Base-by-base conservation (phyloP, 1,140 invertebrate genomes). In the Zaprionus taronus region DNA sequence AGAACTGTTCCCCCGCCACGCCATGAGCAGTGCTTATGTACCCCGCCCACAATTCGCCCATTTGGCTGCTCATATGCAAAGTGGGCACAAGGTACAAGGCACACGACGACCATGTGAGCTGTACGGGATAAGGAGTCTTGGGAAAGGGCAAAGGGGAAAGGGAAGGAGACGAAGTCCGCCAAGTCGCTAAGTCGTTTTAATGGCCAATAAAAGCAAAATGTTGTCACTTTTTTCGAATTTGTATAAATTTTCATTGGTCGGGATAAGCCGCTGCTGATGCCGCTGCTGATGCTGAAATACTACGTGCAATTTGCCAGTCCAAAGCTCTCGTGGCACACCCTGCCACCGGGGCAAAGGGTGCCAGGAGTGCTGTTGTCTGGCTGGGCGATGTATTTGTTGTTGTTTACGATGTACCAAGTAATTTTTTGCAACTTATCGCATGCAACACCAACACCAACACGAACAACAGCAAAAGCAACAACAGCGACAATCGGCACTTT, bases 141-240 rank as follows among this genome's bases (percentile, higher is more conserved):
- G 22, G n/a, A 17, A 34, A 15, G 15, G 28, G 26, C 5, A 28
- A 5, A 28, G 26, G 28, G 28, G 7, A 9, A 7, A 9, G 28
- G 31, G 9, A 34, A 34, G 9, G 31, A 11, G 31, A 11, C 31
- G 31, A 34, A 14, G 63, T 77, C 72, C 68, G 81, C 77, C 90
- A 91, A 91, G 83, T 91, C 90, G 85, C 86, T 92, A 92, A 92
- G 91, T 92, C 91, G 80, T 80, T 92, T 92, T 92, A 92, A 92
- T 92, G 91, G 91, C 91, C 91, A 92, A 92, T 92, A 92, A 92
- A 92, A 92, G 91, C 89, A 92, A 92, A 92, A 92, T 92, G 91
- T 92, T 92, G 91, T 92, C 91, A 92, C 91, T 89, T 91, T 83
- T 86, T 87, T 91, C 80, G 86, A 91, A 87, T 84, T 87, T 87